Conservation (phyloP, 2,113 vertebrate species). For the Actenoides lindsayi region DNA sequence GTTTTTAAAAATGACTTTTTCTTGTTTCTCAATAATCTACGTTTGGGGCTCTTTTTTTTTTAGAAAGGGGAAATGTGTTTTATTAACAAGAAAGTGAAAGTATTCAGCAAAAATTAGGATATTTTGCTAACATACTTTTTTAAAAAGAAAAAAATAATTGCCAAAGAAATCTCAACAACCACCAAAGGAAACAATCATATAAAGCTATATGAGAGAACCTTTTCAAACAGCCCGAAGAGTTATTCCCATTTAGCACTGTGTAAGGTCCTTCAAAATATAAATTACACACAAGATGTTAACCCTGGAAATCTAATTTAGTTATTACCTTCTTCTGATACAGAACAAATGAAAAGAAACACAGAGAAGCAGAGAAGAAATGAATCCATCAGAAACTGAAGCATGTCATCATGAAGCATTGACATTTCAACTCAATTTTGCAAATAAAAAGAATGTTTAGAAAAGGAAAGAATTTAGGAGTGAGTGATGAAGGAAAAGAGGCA, state of each 20-base stretch:
- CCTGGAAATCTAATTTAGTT: conserved; percentile 45
- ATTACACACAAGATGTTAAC: conserved; percentile 13
- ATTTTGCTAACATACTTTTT: background rate
- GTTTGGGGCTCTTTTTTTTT: background rate
- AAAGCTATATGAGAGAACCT: background rate
- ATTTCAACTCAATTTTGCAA: conserved; percentile 54
- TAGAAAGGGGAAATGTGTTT: background rate
- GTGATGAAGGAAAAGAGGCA: background rate
- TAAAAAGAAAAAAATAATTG: background rate
- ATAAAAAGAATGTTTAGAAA: conserved; percentile 43
- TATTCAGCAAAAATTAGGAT: background rate
- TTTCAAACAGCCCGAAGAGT: background rate
- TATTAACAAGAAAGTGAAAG: background rate
- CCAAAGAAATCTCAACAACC: background rate
- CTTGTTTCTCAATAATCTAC: background rate
- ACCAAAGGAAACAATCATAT: background rate
- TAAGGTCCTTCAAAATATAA: conserved; percentile 19
- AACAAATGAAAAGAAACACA: conserved; percentile 37
- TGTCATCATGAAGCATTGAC: conserved; percentile 9
- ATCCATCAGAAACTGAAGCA: conserved; percentile 31
- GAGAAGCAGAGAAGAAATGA: conserved; percentile 8
- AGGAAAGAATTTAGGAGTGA: background rate
- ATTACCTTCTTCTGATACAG: background rate
- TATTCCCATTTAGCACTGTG: background rate
- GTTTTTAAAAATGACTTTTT: background rate